These are phyloP conservation scores for Itoplectis maculator DNA, from an alignment of 2,888 invertebrate genomes.

Conservation along the genomic window DNA sequence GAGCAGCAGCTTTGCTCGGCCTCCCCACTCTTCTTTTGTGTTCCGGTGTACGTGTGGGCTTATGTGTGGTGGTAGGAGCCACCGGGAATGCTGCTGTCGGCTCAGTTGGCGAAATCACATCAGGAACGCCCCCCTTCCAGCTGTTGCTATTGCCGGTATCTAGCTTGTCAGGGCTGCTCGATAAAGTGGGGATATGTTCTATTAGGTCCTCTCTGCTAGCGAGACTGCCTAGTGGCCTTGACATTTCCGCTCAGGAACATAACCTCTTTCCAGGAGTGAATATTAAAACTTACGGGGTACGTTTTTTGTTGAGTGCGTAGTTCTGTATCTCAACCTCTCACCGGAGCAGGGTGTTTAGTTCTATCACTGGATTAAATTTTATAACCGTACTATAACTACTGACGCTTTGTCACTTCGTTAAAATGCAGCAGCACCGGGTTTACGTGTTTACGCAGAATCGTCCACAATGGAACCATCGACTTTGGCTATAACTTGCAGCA, in stretches of 20 bases:
- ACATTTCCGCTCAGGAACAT: background rate
- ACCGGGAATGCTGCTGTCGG: background rate
- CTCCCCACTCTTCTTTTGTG: background rate
- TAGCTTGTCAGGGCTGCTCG: background rate
- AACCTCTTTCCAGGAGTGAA: slow-evolving; percentile 2
- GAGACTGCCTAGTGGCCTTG: background rate
- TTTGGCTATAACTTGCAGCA: too few species aligned
- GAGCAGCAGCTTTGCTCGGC: background rate
- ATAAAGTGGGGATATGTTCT: slow-evolving; percentile 3
- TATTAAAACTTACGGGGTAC: background rate
- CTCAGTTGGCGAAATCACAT: background rate
- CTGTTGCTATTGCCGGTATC: background rate
- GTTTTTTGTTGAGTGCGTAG: background rate
- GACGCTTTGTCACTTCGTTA: slow-evolving; percentile 14
- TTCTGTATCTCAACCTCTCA: background rate
- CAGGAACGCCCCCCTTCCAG: background rate
- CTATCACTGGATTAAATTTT: slow-evolving; percentile 17
- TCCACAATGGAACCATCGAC: background rate
- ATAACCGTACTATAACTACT: background rate
- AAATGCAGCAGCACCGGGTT: background rate
- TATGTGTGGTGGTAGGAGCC: background rate
- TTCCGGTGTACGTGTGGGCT: background rate
- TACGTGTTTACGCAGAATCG: slow-evolving; percentile 6
- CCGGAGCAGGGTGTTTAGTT: slow-evolving; percentile 1
- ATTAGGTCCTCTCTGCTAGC: background rate